Conservation (phyloP, 2,113 vertebrate genomes). For the Apteryx mantelli region DNA sequence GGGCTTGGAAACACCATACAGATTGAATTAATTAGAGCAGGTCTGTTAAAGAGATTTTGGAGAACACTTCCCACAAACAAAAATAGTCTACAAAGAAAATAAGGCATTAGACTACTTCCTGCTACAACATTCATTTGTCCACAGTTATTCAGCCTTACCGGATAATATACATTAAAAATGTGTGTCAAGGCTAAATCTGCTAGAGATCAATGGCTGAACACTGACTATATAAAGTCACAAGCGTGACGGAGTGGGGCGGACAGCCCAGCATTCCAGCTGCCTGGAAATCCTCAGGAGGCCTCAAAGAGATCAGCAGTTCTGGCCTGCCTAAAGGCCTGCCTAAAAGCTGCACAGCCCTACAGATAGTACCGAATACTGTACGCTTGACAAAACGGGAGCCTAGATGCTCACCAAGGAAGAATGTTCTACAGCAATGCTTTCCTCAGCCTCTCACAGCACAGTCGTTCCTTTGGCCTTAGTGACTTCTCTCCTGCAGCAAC, state of each 20-base stretch:
- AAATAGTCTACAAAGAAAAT: conserved; percentile 60
- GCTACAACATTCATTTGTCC: conserved; percentile 28
- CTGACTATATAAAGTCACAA: conserved; percentile 67
- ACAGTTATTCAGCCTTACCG: conserved; percentile 30
- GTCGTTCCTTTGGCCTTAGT: not conserved
- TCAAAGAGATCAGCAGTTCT: not conserved
- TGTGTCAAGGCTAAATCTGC: conserved; percentile 43
- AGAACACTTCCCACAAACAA: not conserved
- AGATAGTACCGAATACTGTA: not conserved
- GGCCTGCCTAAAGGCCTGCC: not conserved
- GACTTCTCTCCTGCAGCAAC: not conserved
- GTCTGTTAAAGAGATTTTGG: not conserved
- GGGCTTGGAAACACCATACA: not conserved
- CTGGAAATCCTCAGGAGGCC: conserved; percentile 39
- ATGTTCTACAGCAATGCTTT: not conserved
- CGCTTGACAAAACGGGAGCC: not conserved
- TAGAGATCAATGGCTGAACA: conserved; percentile 6
- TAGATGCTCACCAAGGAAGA: not conserved
- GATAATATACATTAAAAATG: conserved; percentile 52
- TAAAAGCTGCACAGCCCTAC: not conserved
- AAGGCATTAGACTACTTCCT: conserved; percentile 48
- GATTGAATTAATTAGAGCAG: not conserved
- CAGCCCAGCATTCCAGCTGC: conserved; percentile 55
- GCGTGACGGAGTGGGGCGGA: not conserved
- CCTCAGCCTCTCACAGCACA: not conserved